phyloP scores from a whole-genome alignment of 2,888 invertebrate genomes.

The Pherbina coryleti region DNA sequence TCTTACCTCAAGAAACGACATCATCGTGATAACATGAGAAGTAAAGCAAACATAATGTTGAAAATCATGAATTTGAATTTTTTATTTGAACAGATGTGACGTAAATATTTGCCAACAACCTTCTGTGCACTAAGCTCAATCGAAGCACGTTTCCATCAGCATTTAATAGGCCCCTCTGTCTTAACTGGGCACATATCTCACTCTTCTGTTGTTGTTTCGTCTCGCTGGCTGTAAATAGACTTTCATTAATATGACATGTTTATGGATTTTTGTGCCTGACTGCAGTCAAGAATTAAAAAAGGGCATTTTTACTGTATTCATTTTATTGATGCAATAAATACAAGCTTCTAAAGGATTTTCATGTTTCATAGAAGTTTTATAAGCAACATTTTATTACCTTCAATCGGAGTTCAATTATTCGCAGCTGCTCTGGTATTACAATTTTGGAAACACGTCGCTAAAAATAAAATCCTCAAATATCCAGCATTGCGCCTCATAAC shows the following conservation, averaged over 20 bases:
- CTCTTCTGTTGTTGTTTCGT: neutral
- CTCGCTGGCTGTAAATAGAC: slow-evolving; percentile 13
- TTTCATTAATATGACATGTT: slow-evolving; percentile 19
- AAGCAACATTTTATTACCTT: neutral
- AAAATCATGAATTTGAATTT: neutral
- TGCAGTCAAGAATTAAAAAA: neutral
- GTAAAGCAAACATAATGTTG: neutral
- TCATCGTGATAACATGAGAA: no score
- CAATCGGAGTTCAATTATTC: neutral
- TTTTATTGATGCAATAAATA: neutral
- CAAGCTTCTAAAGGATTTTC: neutral
- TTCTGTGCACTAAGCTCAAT: no score
- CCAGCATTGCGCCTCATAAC: neutral
- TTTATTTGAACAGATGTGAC: slow-evolving; percentile 26
- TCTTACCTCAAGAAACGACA: neutral
- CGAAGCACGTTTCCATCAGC: neutral
- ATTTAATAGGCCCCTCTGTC: no score
- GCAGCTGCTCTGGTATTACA: neutral
- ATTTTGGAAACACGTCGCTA: neutral
- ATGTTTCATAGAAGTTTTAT: neutral
- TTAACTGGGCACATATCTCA: neutral
- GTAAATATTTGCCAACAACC: neutral
- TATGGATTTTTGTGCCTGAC: neutral
- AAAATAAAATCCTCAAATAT: neutral
- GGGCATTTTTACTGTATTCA: neutral